Percentiles rank a stretch among this genome's conserved stretches.
Evolutionary conservation across 2,888 invertebrate genomes (phyloP).

Genomic region (Melanostoma mellinum): DNA sequence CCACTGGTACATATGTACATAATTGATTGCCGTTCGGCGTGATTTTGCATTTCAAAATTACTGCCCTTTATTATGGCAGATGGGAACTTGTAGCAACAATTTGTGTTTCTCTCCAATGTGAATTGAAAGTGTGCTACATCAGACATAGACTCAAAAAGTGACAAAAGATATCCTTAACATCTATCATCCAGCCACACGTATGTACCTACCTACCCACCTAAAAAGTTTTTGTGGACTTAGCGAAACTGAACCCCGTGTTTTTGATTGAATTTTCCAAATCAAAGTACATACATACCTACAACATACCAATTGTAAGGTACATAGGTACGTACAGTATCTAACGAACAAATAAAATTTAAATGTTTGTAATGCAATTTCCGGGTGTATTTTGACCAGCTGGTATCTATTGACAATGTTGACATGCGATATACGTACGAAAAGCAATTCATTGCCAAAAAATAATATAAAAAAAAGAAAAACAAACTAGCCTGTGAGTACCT

Average conservation of each 20-base stretch:
- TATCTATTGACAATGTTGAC: conserved; percentile 54
- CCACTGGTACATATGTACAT: no score
- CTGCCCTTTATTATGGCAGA: no score
- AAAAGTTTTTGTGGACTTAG: not conserved
- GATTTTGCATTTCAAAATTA: no score
- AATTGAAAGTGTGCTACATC: no score
- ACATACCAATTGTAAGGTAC: conserved; percentile 33
- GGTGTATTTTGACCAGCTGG: conserved; percentile 64
- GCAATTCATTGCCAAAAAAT: conserved; percentile 12
- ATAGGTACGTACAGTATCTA: not conserved
- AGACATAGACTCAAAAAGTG: no score
- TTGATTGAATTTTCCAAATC: conserved; percentile 50
- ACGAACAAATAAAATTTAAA: conserved; percentile 60
- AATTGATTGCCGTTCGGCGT: no score
- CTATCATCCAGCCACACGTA: no score
- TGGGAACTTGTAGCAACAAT: no score
- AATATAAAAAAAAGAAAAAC: conserved; percentile 10
- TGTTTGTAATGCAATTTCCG: conserved; percentile 42
- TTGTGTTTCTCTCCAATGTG: no score
- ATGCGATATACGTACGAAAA: conserved; percentile 40
- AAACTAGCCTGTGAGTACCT: conserved; percentile 15
- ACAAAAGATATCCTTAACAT: no score
- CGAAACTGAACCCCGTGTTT: conserved; percentile 13
- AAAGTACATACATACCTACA: no score
- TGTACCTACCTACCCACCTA: not conserved